Evolutionary conservation across 2,113 vertebrate genomes (phyloP).

Genomic region (Phainopepla nitens): DNA sequence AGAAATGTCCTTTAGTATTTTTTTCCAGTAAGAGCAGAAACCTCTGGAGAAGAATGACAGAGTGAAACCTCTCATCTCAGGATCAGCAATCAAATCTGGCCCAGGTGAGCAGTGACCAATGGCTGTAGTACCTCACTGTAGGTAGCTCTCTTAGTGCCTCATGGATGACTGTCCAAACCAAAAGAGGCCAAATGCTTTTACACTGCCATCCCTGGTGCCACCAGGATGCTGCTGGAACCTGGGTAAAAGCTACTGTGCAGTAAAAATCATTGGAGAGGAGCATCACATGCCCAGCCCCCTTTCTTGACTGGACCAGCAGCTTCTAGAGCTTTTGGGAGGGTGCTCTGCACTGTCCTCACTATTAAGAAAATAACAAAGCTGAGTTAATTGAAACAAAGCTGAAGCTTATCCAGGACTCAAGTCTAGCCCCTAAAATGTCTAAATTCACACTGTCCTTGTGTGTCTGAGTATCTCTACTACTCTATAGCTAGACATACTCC

Average conservation of each 20-base stretch:
- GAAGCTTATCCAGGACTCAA: not conserved
- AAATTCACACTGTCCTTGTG: not conserved
- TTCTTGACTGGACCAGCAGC: not conserved
- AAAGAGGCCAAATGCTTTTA: not conserved
- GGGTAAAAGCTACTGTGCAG: not conserved
- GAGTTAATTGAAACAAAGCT: not conserved
- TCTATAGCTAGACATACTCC: not conserved
- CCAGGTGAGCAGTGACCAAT: not conserved
- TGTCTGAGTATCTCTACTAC: not conserved
- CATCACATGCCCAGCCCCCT: not conserved
- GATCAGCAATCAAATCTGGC: not conserved
- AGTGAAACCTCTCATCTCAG: not conserved
- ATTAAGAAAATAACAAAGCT: not conserved
- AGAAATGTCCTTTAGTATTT: not conserved
- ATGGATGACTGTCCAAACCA: not conserved
- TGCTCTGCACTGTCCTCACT: not conserved
- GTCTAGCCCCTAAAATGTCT: not conserved
- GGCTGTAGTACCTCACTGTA: not conserved
- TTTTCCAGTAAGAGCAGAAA: not conserved
- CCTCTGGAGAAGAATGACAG: not conserved
- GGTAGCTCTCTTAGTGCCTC: not conserved
- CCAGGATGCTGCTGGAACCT: not conserved
- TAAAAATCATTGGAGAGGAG: not conserved
- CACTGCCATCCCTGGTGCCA: not conserved
- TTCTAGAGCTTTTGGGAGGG: not conserved